Base-by-base conservation (phyloP, 2,888 invertebrate species). In the Marasmarcha lunaedactyla region DNA sequence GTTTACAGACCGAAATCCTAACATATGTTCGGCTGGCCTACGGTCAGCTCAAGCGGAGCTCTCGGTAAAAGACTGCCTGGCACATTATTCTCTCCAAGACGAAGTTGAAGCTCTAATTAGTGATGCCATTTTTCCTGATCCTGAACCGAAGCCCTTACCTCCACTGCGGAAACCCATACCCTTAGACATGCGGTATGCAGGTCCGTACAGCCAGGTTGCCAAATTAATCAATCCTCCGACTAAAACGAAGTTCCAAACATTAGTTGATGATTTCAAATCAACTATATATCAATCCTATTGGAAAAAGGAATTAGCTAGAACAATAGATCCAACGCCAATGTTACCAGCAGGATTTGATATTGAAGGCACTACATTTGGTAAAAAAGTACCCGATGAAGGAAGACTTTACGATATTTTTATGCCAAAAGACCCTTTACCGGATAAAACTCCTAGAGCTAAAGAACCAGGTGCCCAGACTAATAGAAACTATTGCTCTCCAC, bases 1-100 rank as follows among this genome's bases (percentile, higher is more conserved):
- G 53, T 63, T 64, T 45, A 55, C 52, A 15, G 62, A 66, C 36
- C 56, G 65, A 41, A 51, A 50, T 38, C 46, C 51, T 1, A 46
- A 49, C 1, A 46, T 67, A 30, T 56, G 52, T 36, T 61, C 64
- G 1, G 67, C 64, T 1, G 66, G 68, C 1, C 1, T 50, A 15
- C 47, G 51, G 2, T 50, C 49, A 2, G 44, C 46, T 7, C 59
- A 63, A 35, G 39, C 53, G 0, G 41, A 47, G 1, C 12, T 42
- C 5, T 13, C 26, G 1, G 47, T 63, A 0, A 25, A 40, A 1
- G 54, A 51, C 9, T 38, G 38, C 36, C 41, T 67, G 1, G 40
- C 50, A 20, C 49, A 52, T 33, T 63, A 60, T 35, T 39, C 42
- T 1, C 41, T 64, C 15, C 52, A 63, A 49, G 64, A 68, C n/a